Conservation (phyloP, 2,888 invertebrate genomes). For the Argynnis bischoffii region DNA sequence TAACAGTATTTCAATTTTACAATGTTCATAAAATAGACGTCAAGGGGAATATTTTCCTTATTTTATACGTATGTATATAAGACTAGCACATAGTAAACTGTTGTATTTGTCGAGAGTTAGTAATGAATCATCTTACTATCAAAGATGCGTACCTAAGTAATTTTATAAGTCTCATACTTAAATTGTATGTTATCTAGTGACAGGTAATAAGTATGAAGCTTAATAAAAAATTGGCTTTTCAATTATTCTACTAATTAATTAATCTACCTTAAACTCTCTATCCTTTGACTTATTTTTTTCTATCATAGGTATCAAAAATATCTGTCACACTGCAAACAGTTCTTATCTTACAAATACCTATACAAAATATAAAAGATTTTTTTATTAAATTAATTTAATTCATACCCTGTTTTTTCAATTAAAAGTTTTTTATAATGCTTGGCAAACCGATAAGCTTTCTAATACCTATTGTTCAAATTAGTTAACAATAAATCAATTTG, state of each 20-base stretch:
- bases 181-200: too few relatives aligned
- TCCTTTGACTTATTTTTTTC: too few relatives aligned
- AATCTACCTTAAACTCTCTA: too few relatives aligned
- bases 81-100: neutral
- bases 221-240: too few relatives aligned
- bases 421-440: conserved; percentile 10
- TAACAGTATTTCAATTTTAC: too few relatives aligned
- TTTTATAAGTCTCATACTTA: too few relatives aligned
- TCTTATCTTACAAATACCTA: too few relatives aligned
- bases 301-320: too few relatives aligned
- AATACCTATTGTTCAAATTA: conserved; percentile 12
- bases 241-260: too few relatives aligned
- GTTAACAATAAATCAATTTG: conserved; percentile 8
- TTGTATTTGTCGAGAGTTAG: conserved; percentile 3
- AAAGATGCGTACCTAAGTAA: neutral
- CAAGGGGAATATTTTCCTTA: conserved; percentile 3
- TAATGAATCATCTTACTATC: neutral
- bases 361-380: neutral
- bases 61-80: neutral
- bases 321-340: too few relatives aligned
- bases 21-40: neutral
- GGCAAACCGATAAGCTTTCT: conserved; percentile 13
- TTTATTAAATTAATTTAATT: conserved; percentile 3
- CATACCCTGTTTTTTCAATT: conserved; percentile 2
- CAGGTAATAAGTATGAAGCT: too few relatives aligned